Base-by-base conservation (phyloP, 92 coral and sea anemone genomes). In the Porites cylindrica region DNA sequence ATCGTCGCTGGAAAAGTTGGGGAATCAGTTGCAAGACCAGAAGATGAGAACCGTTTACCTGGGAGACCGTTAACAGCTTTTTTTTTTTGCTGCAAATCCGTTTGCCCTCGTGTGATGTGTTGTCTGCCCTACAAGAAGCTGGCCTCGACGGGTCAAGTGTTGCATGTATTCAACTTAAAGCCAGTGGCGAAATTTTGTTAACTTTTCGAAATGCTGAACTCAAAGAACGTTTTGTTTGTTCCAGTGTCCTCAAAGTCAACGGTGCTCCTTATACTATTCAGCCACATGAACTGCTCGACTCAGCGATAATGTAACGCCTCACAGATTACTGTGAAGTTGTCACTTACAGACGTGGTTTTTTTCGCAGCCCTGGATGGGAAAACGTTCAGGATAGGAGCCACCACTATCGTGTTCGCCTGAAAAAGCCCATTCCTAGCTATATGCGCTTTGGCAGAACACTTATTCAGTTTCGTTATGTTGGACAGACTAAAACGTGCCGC, bases 221-320 rank as follows among this genome's bases (percentile, higher is more conserved):
- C 0, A 43, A 50, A 1, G 80, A 73, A 1, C 14, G 10, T 0
- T 83, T 83, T 23, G n/a, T 83, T 0, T 10, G 1, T 1, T 43
- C 6, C 0, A 72, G 17, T 9, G 21, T 21, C 1, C 1, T 83
- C 0, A 6, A 19, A 1, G 23, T 83, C 8, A 14, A 16, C 0
- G 80, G 21, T 0, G 12, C 10, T 1, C 87, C 52, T 0, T 75
- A 38, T 9, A 80, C 80, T 1, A 6, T 85, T 0, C 76, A 85
- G 0, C 82, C 82, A 0, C 65, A 68, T 26, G 85, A 86, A 14
- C 59, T 86, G 53, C 85, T 85, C 0, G 85, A 86, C 18, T 2
- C 78, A 0, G 52, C 90, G 0, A 77, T 86, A 1, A 79, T 68
- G 6, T 2, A 12, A 2, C 70, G 85, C 5, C 13, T 86, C 9